Conservation (phyloP, 2,113 vertebrate species). For the Amblyornis subalaris region DNA sequence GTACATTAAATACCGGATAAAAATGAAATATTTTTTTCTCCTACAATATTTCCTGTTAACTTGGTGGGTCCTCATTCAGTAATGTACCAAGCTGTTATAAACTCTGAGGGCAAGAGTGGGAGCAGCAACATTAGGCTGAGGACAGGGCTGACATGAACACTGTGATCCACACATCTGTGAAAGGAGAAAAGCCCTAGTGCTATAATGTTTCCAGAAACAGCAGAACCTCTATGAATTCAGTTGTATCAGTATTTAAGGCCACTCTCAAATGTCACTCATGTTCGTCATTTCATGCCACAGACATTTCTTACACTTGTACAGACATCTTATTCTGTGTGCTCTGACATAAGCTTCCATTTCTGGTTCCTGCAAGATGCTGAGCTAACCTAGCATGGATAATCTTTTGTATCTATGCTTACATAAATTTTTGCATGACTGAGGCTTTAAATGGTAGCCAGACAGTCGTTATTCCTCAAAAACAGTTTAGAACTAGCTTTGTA, state of each 20-base stretch:
- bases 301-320: not conserved
- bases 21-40: not conserved
- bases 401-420: not conserved
- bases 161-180: not conserved
- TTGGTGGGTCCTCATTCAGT: not conserved
- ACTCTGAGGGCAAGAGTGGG: not conserved
- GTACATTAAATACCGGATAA: slow-evolving; percentile 18
- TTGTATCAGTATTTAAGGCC: not conserved
- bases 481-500: not conserved
- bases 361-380: not conserved
- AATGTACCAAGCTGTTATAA: not conserved
- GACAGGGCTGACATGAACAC: not conserved
- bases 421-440: not conserved
- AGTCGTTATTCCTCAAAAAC: not conserved
- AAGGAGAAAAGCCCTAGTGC: not conserved
- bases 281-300: not conserved
- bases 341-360: not conserved
- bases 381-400: not conserved
- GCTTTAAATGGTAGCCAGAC: not conserved
- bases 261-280: not conserved
- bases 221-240: not conserved
- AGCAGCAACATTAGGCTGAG: not conserved
- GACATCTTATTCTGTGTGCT: not conserved
- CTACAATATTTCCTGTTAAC: not conserved
- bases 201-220: not conserved